Percentiles rank a stretch among this genome's conserved stretches.
phyloP scores from a whole-genome alignment of 2,888 invertebrate genomes.

The Stratiomys singularior region DNA sequence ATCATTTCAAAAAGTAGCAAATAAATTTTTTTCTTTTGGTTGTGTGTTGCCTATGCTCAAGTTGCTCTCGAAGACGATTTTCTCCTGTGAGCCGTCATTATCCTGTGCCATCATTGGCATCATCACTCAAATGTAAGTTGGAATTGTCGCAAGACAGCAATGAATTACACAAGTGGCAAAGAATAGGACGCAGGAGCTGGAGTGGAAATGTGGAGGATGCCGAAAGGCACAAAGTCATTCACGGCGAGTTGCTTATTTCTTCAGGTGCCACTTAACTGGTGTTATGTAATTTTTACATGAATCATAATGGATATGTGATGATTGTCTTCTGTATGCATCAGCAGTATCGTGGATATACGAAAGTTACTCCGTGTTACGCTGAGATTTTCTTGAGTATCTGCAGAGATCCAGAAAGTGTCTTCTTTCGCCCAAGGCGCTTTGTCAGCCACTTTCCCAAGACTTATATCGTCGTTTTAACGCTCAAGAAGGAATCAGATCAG shows the following conservation, averaged over 20 bases:
- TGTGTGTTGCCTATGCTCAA: background rate
- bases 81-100: conserved; percentile 21
- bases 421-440: background rate
- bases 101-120: conserved; percentile 29
- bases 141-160: background rate
- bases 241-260: background rate
- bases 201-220: background rate
- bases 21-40: conserved; percentile 34
- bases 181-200: background rate
- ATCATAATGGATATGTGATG: conserved; percentile 39
- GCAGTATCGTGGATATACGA: background rate
- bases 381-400: background rate
- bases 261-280: conserved; percentile 26
- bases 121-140: conserved; percentile 23
- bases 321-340: conserved; percentile 6
- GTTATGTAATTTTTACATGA: conserved; percentile 27
- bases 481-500: conserved; percentile 50
- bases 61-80: background rate
- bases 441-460: background rate
- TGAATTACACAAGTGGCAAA: background rate
- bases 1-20: conserved; percentile 17
- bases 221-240: conserved; percentile 21
- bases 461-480: conserved; percentile 33
- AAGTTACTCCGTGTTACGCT: background rate
- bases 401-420: background rate